Percentiles rank a stretch among this genome's conserved stretches.
Evolutionary conservation across 2,888 invertebrate species (phyloP).

Genomic region (Sthenelais limicola): DNA sequence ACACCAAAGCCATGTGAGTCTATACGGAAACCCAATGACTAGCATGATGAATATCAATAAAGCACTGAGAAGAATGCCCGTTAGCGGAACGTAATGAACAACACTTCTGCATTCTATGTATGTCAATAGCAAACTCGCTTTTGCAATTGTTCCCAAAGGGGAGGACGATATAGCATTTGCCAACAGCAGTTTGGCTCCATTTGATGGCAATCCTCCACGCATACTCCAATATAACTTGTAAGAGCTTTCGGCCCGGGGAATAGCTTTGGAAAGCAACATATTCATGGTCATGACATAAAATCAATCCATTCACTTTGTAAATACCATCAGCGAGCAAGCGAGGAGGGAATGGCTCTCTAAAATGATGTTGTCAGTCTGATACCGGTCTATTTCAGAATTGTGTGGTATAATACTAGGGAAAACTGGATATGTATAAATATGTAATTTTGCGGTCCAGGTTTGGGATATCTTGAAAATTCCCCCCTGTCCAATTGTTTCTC

Average conservation of each 20-base stretch:
- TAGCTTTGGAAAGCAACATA: constrained; percentile 1
- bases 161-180: background rate
- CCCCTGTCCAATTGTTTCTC: too few species aligned
- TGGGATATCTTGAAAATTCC: too few species aligned
- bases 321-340: too few species aligned
- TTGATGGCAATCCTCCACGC: background rate
- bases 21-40: too few species aligned
- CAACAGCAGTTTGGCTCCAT: background rate
- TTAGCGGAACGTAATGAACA: constrained; percentile 21
- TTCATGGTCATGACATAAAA: background rate
- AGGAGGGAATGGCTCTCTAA: too few species aligned
- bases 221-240: constrained; percentile 11
- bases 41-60: constrained; percentile 35
- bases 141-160: constrained; percentile 19
- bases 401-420: too few species aligned
- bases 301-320: background rate
- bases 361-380: too few species aligned
- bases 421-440: too few species aligned
- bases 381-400: too few species aligned
- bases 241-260: constrained; percentile 16
- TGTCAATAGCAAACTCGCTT: constrained; percentile 34
- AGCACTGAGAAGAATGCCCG: constrained; percentile 14
- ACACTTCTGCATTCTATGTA: background rate
- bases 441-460: too few species aligned
- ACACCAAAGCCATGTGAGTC: too few species aligned